Evolutionary conservation across 35 echinoderm and acorn worm species (phyloP).

Genomic region (Apostichopus japonicus): DNA sequence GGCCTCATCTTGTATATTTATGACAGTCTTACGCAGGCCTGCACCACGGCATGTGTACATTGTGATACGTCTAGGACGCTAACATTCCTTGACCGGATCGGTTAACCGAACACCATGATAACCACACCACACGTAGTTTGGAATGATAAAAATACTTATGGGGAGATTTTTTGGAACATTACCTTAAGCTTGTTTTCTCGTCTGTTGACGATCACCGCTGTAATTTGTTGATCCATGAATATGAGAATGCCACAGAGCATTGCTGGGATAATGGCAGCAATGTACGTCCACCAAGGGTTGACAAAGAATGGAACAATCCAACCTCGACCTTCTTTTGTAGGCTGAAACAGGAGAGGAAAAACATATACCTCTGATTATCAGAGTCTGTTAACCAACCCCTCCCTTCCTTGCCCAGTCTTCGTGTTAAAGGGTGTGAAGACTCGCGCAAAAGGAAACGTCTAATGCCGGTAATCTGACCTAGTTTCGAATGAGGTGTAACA

Average conservation of each 20-base stretch:
- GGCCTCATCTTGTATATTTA: no score
- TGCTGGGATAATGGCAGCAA: slow-evolving; percentile 84
- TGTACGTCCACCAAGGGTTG: slow-evolving; percentile 96
- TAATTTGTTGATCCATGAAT: slow-evolving; percentile 99
- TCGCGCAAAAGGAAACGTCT: no score
- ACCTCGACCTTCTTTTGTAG: slow-evolving; percentile 78
- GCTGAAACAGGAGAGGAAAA: slow-evolving; percentile 34
- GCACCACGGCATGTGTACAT: no score
- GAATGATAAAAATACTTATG: no score
- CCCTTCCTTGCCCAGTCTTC: neutral
- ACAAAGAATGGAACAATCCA: slow-evolving; percentile 90
- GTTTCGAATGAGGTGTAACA: no score
- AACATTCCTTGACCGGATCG: no score
- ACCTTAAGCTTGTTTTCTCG: slow-evolving; percentile 97
- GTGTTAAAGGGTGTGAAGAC: no score
- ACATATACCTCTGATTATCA: neutral
- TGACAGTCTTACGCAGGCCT: no score
- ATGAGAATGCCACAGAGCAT: slow-evolving; percentile 87
- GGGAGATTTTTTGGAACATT: neutral
- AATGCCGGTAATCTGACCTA: no score
- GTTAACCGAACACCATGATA: no score
- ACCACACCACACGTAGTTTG: no score
- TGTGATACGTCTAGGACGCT: no score
- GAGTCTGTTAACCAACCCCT: neutral
- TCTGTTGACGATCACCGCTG: slow-evolving; percentile 96